Base-by-base conservation (phyloP, 2,888 invertebrate genomes). In the Smittia aterrima region DNA sequence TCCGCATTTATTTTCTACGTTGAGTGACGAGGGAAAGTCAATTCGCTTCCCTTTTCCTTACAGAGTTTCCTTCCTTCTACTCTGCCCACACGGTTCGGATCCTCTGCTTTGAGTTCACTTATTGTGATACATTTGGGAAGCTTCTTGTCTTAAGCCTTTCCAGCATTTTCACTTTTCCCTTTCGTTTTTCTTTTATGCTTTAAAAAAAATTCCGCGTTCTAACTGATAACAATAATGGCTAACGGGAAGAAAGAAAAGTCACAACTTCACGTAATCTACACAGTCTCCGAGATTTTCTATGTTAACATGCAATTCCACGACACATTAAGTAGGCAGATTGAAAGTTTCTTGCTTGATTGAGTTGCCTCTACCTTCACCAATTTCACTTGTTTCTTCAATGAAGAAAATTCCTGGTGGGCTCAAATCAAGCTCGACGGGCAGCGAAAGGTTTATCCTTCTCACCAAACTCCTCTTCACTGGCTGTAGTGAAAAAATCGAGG, bases 221-320 rank as follows among this genome's bases (percentile, higher is more conserved):
- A 18, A 54, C 70, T 70, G 70, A 70, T 70, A 70, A 70, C 70
- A 70, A 70, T 70, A 27, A 70, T 70, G 70, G 70, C 70, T 70
- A 70, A 70, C 70, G 47, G 47, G 16, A 11, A 47, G 41, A 47
- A 68, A 20, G 24, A 41, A 68, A 67, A 40, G 20, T 20, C 27
- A 66, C 66, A 32, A 32, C 38, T 41, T 67, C 13, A n/a, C 24
- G 11, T 40, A 68, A 68, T 24, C 47, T 68, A 68, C 4, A 47
- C 68, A 68, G 68, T 68, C 47, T 47, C 68, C 20, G 24, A 47
- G 47, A 47, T 47, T 24, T 20, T 24, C 41, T 41, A 68, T 68
- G 68, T 68, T 68, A 68, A 68, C 68, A 68, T 68, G 16, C 20
- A 68, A 68, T 68, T 68, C 22, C 47, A 16, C 47, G n/a, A 47